Conservation (phyloP, 2,797 vertebrate genomes). For the Centropyge bicolor region DNA sequence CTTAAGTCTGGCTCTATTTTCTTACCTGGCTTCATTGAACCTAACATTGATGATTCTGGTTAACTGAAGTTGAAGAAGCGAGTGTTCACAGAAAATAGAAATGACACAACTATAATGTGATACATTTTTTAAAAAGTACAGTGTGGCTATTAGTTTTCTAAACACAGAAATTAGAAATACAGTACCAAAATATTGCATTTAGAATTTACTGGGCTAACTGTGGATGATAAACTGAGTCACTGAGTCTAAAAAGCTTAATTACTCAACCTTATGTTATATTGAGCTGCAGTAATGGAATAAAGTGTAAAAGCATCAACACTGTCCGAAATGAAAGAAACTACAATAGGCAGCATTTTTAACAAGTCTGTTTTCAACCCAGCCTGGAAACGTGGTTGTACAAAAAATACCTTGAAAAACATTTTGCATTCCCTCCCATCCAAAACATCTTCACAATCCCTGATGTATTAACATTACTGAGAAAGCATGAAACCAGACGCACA, state of each 20-base stretch:
- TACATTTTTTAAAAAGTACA: neutral
- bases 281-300: neutral
- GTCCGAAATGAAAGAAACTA: neutral
- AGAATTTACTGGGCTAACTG: neutral
- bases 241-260: neutral
- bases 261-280: neutral
- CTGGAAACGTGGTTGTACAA: neutral
- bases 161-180: no score
- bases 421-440: neutral
- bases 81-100: neutral
- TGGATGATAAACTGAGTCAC: neutral
- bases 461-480: neutral
- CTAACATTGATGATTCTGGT: no score
- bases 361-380: neutral
- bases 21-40: neutral
- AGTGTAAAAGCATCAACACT: neutral
- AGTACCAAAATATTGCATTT: neutral
- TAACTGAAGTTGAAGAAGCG: neutral
- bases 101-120: neutral
- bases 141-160: no score
- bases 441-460: neutral
- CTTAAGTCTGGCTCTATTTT: neutral
- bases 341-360: conserved; percentile 11
- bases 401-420: neutral
- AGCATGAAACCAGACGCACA: neutral